Evolutionary conservation across 2,113 vertebrate species (phyloP).

Genomic region (Tragelaphus scriptus): DNA sequence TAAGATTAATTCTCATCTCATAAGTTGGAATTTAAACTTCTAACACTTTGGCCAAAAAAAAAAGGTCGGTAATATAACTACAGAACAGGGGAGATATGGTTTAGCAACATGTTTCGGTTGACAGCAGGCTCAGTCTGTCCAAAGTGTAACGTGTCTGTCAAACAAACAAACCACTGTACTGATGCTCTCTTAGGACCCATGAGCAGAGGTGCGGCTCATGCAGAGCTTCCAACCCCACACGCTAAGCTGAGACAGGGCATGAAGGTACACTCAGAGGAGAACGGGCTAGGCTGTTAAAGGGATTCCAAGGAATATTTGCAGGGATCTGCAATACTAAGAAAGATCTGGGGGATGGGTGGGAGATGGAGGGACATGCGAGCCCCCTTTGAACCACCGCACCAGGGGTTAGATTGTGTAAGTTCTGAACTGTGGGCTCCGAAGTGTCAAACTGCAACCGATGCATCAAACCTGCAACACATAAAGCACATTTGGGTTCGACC

Average conservation of each 20-base stretch:
- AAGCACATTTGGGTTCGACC: background rate
- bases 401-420: background rate
- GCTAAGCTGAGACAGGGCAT: background rate
- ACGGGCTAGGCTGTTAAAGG: background rate
- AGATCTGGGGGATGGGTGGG: background rate
- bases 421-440: background rate
- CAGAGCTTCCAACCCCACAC: no score
- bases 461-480: background rate
- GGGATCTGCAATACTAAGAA: background rate
- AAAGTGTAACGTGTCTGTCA: background rate
- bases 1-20: conserved; percentile 42
- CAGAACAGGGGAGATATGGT: background rate
- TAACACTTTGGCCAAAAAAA: background rate
- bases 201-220: background rate
- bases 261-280: background rate
- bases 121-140: background rate
- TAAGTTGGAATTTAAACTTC: conserved; percentile 18
- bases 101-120: background rate
- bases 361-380: background rate
- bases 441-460: background rate
- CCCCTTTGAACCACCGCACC: background rate
- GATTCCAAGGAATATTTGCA: background rate
- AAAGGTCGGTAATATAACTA: conserved; percentile 1
- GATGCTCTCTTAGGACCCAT: background rate
- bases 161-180: background rate